Percentiles rank a stretch among this genome's conserved stretches.
phyloP scores from a whole-genome alignment of 1,140 invertebrate genomes.

The Drosophila bifasciata region DNA sequence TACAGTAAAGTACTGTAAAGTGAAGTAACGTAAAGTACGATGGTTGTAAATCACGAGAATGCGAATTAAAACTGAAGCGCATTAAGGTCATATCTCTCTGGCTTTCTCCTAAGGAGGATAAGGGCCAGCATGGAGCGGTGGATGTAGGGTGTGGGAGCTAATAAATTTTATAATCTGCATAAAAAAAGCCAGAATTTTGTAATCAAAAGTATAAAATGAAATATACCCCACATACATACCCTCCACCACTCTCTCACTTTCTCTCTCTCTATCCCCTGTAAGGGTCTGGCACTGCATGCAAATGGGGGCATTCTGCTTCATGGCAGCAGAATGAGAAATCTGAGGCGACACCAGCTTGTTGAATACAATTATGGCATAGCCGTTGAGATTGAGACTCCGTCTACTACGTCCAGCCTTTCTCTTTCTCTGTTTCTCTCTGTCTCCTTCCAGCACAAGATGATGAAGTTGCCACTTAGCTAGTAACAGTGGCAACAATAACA shows the following conservation, averaged over 20 bases:
- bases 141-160: conserved; percentile 36
- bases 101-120: conserved; percentile 8
- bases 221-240: conserved; percentile 41
- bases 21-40: conserved; percentile 12
- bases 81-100: conserved; percentile 61
- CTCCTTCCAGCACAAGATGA: conserved; percentile 51
- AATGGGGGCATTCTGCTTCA: no score
- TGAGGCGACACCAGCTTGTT: conserved; percentile 79
- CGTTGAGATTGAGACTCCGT: conserved; percentile 59
- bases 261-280: not conserved
- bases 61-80: conserved; percentile 74
- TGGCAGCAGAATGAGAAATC: conserved; percentile 14
- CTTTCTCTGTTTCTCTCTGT: conserved; percentile 6
- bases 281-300: not conserved
- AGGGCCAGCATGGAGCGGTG: conserved; percentile 30
- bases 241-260: not conserved
- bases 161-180: conserved; percentile 78
- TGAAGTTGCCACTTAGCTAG: conserved; percentile 77
- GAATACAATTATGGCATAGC: conserved; percentile 75
- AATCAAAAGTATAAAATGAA: conserved; percentile 55
- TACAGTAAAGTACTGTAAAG: not conserved
- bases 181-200: conserved; percentile 50
- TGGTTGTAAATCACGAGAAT: conserved; percentile 59
- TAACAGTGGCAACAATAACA: conserved; percentile 53
- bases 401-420: conserved; percentile 22